A percentile compares a stretch with the other conserved stretches of the same genome.
These are phyloP conservation scores for Manacus vitellinus DNA, from an alignment of 2,113 vertebrate species.

Conservation along the genomic window DNA sequence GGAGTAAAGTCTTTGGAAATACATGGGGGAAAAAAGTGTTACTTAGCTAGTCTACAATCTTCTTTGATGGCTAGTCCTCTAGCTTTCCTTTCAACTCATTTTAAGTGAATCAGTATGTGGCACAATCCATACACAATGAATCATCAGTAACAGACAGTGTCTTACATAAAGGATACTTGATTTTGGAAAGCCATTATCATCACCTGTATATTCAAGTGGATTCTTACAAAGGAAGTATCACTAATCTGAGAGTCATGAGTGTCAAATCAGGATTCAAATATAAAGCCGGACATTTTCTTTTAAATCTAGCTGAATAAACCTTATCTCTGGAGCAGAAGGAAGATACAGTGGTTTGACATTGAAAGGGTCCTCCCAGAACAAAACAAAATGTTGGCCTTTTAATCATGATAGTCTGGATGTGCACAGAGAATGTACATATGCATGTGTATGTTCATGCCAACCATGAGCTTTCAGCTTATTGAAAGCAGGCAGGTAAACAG, in stretches of 20 bases:
- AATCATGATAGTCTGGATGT: background rate
- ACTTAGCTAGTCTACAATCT: background rate
- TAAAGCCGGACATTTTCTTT: background rate
- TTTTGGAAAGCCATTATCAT: background rate
- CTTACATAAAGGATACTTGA: background rate
- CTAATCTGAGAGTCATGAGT: background rate
- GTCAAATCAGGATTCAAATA: background rate
- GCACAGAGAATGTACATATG: background rate
- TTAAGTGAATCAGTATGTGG: background rate
- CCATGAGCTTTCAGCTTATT: background rate
- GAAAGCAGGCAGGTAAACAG: background rate
- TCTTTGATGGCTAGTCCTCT: background rate
- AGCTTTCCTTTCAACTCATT: background rate
- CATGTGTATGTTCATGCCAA: background rate
- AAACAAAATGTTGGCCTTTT: background rate
- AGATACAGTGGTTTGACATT: background rate
- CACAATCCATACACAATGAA: background rate
- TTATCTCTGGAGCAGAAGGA: background rate
- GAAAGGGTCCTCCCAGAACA: background rate
- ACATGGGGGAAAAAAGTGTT: rapidly evolving
- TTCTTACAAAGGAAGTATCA: background rate
- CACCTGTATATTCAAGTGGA: background rate
- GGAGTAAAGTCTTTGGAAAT: background rate
- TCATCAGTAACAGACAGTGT: background rate
- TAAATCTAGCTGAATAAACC: background rate